Evolutionary conservation across 2,113 vertebrate genomes (phyloP), one percentile per base, ranked within the genome.

Genomic region (Labrus mixtus): DNA sequence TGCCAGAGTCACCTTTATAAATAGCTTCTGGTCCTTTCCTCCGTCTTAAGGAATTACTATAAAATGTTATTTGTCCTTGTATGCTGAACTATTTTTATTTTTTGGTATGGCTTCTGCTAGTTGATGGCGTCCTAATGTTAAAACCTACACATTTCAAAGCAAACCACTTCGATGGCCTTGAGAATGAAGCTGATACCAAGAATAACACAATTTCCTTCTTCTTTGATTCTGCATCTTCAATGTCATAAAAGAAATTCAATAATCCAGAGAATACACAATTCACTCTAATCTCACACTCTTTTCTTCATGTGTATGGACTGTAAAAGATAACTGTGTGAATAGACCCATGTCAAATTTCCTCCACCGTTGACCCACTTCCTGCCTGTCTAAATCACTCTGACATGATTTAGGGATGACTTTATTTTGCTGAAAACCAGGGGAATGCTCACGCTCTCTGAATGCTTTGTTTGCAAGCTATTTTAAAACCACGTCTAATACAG

Each of bases 361-460:
- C 85, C 87, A 86, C 81, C 78, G 80, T 64, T 90, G 90, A 94
- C 93, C 90, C 83, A 89, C 65, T 87, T 90, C 82, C 78, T 71
- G 84, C 66, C 60, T 57, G 72, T 79, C 56, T 59, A 75, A 84
- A 85, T 82, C 84, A 82, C 36, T 78, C 75, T 75, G 73, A 84
- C 63, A 63, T 43, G 78, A 57, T 68, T 78, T 51, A 70, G 37
- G 63, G 66, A 83, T 84, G 87, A 84, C 74, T 86, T 72, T 51
- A 79, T 87, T 89, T 91, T 67, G 51, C 63, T 61, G 46, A 53
- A 82, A 72, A 73, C 43, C 73, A 70, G 64, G 82, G 87, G 87
- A 90, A 92, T 86, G 91, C 90, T 92, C 91, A 90, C 80, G 91
- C 90, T 92, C 91, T 89, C 80, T 90, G 83, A 86, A 69, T 17